Conservation (phyloP, 2,888 invertebrate species). For the Loripinus fragilis region DNA sequence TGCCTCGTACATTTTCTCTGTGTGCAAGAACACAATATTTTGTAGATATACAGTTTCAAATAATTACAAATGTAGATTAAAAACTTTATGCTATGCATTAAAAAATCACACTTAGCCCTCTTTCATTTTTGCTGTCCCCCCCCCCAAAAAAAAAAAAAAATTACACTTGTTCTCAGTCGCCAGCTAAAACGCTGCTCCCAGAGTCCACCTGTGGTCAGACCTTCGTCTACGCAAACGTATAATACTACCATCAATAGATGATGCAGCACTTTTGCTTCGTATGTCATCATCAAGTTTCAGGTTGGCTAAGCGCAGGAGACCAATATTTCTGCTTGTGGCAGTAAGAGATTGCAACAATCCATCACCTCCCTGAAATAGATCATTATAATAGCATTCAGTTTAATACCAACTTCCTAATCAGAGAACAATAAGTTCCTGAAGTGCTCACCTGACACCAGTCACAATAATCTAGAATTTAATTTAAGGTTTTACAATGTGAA, state of each 20-base stretch:
- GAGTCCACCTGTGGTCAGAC: slow-evolving; percentile 80
- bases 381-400: too few species aligned
- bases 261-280: slow-evolving; percentile 78
- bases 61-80: not conserved
- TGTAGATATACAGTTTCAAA: not conserved
- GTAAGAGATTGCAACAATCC: slow-evolving; percentile 80
- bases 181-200: slow-evolving; percentile 77
- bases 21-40: slow-evolving; percentile 15
- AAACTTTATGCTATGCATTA: slow-evolving; percentile 15
- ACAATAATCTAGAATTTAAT: too few species aligned
- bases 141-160: not conserved
- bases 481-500: too few species aligned
- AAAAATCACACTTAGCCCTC: slow-evolving; percentile 1
- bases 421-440: too few species aligned
- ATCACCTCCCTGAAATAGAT: slow-evolving; percentile 75
- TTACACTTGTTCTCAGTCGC: slow-evolving; percentile 11
- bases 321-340: slow-evolving; percentile 81
- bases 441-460: too few species aligned
- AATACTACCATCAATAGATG: slow-evolving; percentile 77
- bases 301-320: slow-evolving; percentile 77
- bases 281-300: slow-evolving; percentile 78
- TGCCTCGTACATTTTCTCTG: not conserved
- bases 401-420: too few species aligned
- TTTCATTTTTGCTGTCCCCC: not conserved
- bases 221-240: slow-evolving; percentile 80